Evolutionary conservation across 2,797 vertebrate genomes (phyloP), one percentile per base, ranked within the genome.

Genomic region (Platyrinchus mystaceus): DNA sequence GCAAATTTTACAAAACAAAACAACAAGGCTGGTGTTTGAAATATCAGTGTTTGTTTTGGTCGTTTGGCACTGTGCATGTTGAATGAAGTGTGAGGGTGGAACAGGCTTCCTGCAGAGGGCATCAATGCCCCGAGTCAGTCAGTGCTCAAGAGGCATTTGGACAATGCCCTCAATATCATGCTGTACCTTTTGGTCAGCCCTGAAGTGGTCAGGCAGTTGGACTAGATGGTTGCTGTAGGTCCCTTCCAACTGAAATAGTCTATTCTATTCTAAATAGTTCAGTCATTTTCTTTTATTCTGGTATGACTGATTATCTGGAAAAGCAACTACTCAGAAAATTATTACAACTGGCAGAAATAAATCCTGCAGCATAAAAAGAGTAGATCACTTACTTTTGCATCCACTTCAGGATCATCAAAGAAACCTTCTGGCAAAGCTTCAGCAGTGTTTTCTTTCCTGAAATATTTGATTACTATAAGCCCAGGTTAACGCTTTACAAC

Each of bases 351-450:
- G 26, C 37, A 93, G 47, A 96, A 92, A 62, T 49, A 94, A 94
- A 89, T 43, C 21, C 12, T 89, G 36, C 19, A 80, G 63, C 30
- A 34, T 39, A 41, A 74, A 84, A 79, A 7, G 0, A 37, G 22
- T 41, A 41, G 24, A 43, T 76, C 47, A 89, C 97, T 97, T 97
- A 96, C 98, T 92, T 98, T 99, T 76, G 99, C 99, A 70, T 99
- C 99, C 69, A 98, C 97, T 69, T 99, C 99, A 4, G 99, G 99
- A 83, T 99, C 99, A 92, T 99, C 99, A 89, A 99, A 99, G 96
- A 99, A 99, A 30, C 99, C 99, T 97, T 99, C 99, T 0, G 99
- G 99, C 47, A 99, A 97, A 4, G 98, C 98, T 93, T 99, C 99
- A 7, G 99, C 98, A 6, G 98, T 98, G 91, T 98, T 99, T 24